These are phyloP conservation scores for Spisula solida DNA, from an alignment of 2,888 invertebrate species.

Conservation along the genomic window DNA sequence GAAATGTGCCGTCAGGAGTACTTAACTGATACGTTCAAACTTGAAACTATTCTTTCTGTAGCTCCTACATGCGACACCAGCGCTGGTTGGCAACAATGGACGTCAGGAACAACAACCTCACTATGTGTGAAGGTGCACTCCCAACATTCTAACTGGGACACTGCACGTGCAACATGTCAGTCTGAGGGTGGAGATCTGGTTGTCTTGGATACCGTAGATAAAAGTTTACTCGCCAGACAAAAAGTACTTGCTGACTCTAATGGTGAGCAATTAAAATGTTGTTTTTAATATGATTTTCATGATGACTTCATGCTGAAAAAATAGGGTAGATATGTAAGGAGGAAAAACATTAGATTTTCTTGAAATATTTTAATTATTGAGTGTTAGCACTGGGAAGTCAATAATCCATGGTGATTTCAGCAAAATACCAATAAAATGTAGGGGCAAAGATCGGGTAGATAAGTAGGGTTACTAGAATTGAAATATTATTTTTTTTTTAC, in stretches of 20 bases:
- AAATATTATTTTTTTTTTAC: no score
- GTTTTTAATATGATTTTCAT: background rate
- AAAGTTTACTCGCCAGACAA: slow-evolving; percentile 9
- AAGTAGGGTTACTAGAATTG: no score
- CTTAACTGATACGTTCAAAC: no score
- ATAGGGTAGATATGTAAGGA: no score
- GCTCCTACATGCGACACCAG: background rate
- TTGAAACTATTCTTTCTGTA: no score
- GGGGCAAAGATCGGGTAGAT: no score
- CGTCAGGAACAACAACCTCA: background rate
- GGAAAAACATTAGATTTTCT: no score
- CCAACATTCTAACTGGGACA: slow-evolving; percentile 21
- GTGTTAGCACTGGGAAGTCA: no score
- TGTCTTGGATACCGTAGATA: slow-evolving; percentile 7
- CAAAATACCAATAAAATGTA: background rate
- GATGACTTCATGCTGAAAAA: no score
- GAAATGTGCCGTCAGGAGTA: no score
- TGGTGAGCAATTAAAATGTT: background rate
- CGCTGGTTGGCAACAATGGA: slow-evolving; percentile 28
- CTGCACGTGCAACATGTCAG: slow-evolving; percentile 20
- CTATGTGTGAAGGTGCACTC: slow-evolving; percentile 27
- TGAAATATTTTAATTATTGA: no score
- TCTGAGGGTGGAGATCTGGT: slow-evolving; percentile 35
- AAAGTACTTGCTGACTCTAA: background rate
- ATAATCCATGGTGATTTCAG: background rate